A percentile compares a stretch with the other conserved stretches of the same genome.
Evolutionary conservation across 2,888 invertebrate species (phyloP).

Genomic region (Glaucopsyche alexis): DNA sequence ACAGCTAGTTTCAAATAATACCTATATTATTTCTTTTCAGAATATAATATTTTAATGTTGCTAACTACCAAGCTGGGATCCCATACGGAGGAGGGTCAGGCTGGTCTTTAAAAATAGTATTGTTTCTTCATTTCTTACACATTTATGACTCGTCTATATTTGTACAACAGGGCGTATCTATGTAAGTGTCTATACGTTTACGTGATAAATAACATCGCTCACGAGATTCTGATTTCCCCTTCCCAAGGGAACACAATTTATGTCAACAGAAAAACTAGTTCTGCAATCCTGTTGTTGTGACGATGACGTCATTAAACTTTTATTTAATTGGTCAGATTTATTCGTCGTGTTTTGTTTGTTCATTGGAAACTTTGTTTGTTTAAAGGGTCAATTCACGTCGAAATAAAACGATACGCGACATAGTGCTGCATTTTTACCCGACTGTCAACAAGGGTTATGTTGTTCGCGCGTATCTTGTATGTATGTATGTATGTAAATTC

Average conservation of each 20-base stretch:
- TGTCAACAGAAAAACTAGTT: constrained; percentile 67
- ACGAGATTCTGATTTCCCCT: constrained; percentile 58
- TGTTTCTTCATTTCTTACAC: neutral
- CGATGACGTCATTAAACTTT: constrained; percentile 21
- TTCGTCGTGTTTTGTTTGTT: neutral
- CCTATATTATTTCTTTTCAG: no score
- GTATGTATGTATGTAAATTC: no score
- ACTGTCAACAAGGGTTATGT: no score
- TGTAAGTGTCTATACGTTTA: constrained; percentile 1
- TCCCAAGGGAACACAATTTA: constrained; percentile 61
- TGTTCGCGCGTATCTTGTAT: no score
- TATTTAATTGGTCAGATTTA: constrained; percentile 19
- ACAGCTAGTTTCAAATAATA: no score
- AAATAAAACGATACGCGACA: no score
- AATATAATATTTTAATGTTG: no score
- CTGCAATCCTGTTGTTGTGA: constrained; percentile 32
- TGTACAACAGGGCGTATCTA: neutral
- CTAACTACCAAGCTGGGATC: no score
- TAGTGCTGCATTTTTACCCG: no score
- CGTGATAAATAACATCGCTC: constrained; percentile 55
- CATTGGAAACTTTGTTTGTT: constrained; percentile 3
- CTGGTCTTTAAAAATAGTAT: no score
- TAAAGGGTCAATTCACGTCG: no score
- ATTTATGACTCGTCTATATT: neutral
- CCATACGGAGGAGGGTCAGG: no score